These are phyloP conservation scores for Pocillopora grandis DNA, from an alignment of 92 coral and sea anemone genomes.

Conservation along the genomic window DNA sequence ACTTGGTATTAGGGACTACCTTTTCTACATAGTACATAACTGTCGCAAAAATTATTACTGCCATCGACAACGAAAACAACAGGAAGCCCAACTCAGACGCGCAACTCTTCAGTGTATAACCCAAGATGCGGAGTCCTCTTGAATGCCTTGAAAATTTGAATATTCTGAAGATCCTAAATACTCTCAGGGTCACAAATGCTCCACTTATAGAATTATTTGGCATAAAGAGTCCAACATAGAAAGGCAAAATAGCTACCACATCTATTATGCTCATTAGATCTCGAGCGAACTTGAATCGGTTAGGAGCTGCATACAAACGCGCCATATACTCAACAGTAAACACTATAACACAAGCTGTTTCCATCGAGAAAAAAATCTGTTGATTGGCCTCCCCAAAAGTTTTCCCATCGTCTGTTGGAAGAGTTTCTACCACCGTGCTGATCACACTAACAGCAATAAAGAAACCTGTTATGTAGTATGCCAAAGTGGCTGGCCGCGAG, in stretches of 20 bases:
- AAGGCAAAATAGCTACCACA: conserved; percentile 96
- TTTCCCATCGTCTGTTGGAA: conserved; percentile 67
- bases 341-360: conserved; percentile 96
- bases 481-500: conserved; percentile 82
- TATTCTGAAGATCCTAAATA: conserved; percentile 99
- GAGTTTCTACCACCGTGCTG: conserved; percentile 96
- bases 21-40: conserved; percentile 99
- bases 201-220: conserved; percentile 97
- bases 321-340: conserved; percentile 97
- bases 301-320: conserved; percentile 94
- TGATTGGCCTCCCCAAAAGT: conserved; percentile 82
- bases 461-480: conserved; percentile 93
- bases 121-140: conserved; percentile 95
- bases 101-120: conserved; percentile 95
- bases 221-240: conserved; percentile 93
- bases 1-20: conserved; percentile 72
- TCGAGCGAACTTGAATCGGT: conserved; percentile 92
- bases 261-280: conserved; percentile 93
- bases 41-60: conserved; percentile 96
- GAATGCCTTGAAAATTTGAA: conserved; percentile 99
- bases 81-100: conserved; percentile 98
- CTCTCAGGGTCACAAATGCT: conserved; percentile 98
- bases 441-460: conserved; percentile 97
- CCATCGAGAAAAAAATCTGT: conserved; percentile 82
- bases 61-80: conserved; percentile 97